phyloP scores from a whole-genome alignment of 92 coral and sea anemone species.

The Epizoanthus stellaris region DNA sequence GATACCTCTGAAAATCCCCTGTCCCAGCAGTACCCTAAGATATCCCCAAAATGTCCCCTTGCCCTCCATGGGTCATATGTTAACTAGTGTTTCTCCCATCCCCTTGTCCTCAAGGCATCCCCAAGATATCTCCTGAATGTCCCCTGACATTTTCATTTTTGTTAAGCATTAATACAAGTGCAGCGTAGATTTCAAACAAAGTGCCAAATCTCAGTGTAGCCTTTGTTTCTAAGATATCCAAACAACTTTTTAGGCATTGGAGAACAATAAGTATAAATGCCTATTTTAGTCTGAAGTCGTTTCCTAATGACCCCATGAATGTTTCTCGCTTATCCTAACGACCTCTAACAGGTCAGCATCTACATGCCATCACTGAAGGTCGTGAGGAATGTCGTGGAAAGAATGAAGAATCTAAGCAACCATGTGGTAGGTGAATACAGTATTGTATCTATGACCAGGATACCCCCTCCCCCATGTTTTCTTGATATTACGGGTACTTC shows the following conservation, averaged over 20 bases:
- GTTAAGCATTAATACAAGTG: no score
- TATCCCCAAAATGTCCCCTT: no score
- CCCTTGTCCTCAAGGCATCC: no score
- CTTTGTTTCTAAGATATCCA: no score
- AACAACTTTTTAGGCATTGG: no score
- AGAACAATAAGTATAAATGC: neutral
- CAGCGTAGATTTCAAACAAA: no score
- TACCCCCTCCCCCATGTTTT: neutral
- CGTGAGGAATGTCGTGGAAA: conserved; percentile 92
- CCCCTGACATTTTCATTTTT: no score
- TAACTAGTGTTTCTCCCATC: no score
- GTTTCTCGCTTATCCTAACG: neutral
- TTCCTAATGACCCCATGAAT: neutral
- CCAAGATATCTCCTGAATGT: neutral
- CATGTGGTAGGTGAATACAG: conserved; percentile 65
- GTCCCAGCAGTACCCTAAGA: no score
- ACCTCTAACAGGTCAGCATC: conserved; percentile 81
- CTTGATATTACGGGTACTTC: neutral
- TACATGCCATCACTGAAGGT: conserved; percentile 92
- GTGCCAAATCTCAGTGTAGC: no score
- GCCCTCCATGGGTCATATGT: no score
- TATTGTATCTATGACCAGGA: neutral
- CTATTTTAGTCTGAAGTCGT: neutral
- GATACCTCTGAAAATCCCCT: no score
- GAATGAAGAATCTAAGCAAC: conserved; percentile 91